Evolutionary conservation across 2,888 invertebrate genomes (phyloP).

Genomic region (Drosophila lutescens): DNA sequence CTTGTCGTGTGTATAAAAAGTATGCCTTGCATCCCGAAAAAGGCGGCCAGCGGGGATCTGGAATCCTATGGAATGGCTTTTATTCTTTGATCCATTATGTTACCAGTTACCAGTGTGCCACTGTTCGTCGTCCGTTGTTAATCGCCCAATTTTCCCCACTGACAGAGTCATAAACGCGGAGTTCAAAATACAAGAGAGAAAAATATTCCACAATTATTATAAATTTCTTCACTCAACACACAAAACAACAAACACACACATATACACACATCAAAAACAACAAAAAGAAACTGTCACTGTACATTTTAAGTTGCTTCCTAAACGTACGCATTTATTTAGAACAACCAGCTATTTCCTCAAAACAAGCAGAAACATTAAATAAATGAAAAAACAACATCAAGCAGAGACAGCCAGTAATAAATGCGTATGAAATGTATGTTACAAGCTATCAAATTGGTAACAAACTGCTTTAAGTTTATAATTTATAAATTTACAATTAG

Average conservation of each 20-base stretch:
- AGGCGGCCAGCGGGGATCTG: conserved; percentile 16
- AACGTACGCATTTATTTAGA: conserved; percentile 49
- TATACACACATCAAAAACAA: conserved; percentile 18
- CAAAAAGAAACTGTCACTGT: conserved; percentile 42
- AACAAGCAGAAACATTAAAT: conserved; percentile 3
- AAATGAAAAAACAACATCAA: conserved; percentile 2
- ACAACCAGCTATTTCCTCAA: conserved; percentile 10
- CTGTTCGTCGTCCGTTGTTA: conserved; percentile 30
- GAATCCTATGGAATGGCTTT: conserved; percentile 21
- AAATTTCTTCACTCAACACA: conserved; percentile 13
- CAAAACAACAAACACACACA: neutral
- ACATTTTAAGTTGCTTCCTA: conserved; percentile 52
- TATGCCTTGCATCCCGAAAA: neutral
- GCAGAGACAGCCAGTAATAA: conserved; percentile 23
- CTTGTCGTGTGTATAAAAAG: conserved; percentile 24
- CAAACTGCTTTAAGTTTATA: conserved; percentile 70
- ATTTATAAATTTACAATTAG: conserved; percentile 68
- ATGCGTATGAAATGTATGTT: conserved; percentile 43
- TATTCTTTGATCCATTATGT: conserved; percentile 1
- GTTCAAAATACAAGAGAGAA: conserved; percentile 15
- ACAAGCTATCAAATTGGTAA: conserved; percentile 39
- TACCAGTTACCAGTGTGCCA: conserved; percentile 30
- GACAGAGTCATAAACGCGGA: conserved; percentile 35
- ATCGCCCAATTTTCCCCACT: conserved; percentile 8
- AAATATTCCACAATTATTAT: conserved; percentile 27